Percentiles rank a stretch among this genome's conserved stretches.
phyloP scores from a whole-genome alignment of 2,797 vertebrate species.

The Dendrocincla fuliginosa region DNA sequence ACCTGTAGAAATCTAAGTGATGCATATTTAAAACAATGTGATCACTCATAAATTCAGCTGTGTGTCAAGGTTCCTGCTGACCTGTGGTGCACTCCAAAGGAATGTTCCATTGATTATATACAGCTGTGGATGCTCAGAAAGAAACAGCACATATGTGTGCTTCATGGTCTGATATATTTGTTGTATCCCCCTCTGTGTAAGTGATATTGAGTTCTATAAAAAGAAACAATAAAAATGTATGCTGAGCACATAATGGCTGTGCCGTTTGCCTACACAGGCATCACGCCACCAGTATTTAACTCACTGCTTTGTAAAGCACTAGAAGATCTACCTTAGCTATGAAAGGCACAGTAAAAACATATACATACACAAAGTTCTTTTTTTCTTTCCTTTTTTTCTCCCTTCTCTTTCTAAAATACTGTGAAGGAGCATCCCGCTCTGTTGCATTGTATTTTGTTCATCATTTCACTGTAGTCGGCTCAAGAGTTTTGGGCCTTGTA shows the following conservation, averaged over 20 bases:
- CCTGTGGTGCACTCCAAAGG: slow-evolving; percentile 50
- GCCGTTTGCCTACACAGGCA: neutral
- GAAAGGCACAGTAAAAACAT: neutral
- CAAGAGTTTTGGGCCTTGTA: neutral
- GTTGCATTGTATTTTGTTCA: neutral
- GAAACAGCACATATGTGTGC: slow-evolving; percentile 40
- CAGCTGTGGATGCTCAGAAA: slow-evolving; percentile 43
- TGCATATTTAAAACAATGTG: slow-evolving; percentile 70
- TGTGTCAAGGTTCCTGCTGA: slow-evolving; percentile 71
- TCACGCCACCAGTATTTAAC: neutral
- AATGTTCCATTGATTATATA: slow-evolving; percentile 60
- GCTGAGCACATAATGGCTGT: slow-evolving; percentile 18
- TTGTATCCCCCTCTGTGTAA: slow-evolving; percentile 49
- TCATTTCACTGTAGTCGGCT: neutral
- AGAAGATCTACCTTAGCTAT: neutral
- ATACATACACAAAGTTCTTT: neutral
- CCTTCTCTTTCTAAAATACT: neutral
- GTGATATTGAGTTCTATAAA: slow-evolving; percentile 43
- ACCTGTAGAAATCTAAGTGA: slow-evolving; percentile 66
- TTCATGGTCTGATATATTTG: slow-evolving; percentile 39
- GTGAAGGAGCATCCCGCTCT: neutral
- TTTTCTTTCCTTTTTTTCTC: no score
- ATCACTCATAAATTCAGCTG: slow-evolving; percentile 55
- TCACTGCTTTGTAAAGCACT: neutral
- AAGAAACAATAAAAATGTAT: slow-evolving; percentile 29